Base-by-base conservation (phyloP, 1,140 invertebrate genomes). In the Thereuonema tuberculata region DNA sequence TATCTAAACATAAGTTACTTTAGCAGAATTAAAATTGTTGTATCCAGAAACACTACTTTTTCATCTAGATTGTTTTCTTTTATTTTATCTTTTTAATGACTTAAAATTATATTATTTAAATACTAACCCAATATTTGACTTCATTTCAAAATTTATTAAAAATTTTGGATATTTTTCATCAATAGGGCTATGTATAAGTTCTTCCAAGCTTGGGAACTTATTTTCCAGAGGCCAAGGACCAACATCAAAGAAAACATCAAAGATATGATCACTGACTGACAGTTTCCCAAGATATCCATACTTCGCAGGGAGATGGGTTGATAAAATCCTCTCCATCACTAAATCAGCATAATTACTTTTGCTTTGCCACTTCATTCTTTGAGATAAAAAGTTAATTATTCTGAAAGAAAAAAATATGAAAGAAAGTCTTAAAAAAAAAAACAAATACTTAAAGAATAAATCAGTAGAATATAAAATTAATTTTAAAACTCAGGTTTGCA, bases 261-360 rank as follows among this genome's bases (percentile, higher is more conserved):
- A 55, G 14, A 55, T 29, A 29, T 55, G 53, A 28, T 55, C 53
- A 12, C 14, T 3, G 14, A 25, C 14, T 27, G 27, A 12, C 17
- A 55, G 53, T 28, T 55, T 28, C 5, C 53, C 53, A 28, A 23
- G 5, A 29, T 55, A 55, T 12, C 53, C 53, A 21, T 55, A 55
- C 23, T 55, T 55, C 3, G 53, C 53, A 17, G 53, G 53, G 9
- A 55, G 26, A 55, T 55, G 53, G 3, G 53, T 55, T 25, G 24
- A 9, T 26, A 55, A 55, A 55, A 55, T 55, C 14, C 53, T 26
- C 14, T 25, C 26, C 28, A 55, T 28, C 14, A 55, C 21, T 12
- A 55, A 17, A 28, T 55, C 53, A 14, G 53, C 53, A 55, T 27
- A 55, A 55, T 55, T 55, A n/a, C 24, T 23, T 14, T 25, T 12